phyloP scores from a whole-genome alignment of 2,888 invertebrate genomes.

The Epinotia ramella region DNA sequence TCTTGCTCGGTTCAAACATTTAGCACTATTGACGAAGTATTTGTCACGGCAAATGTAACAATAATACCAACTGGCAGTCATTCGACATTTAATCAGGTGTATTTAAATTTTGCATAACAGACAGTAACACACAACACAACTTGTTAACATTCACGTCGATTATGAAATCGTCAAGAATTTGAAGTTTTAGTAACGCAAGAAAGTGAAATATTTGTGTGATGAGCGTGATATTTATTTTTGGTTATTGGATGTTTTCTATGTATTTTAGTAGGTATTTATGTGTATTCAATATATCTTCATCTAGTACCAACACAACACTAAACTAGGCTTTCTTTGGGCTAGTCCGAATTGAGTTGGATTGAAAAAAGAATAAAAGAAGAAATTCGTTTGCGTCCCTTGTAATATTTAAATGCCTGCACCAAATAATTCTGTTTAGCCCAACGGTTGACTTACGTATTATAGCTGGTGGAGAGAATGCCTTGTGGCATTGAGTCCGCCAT shows the following conservation, averaged over 20 bases:
- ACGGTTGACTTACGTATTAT: neutral
- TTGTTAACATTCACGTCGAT: slow-evolving; percentile 27
- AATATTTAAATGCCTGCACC: too few relatives aligned
- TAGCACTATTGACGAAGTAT: slow-evolving; percentile 34
- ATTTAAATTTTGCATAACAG: slow-evolving; percentile 23
- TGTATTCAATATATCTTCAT: too few relatives aligned
- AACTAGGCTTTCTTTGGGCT: too few relatives aligned
- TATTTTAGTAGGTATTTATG: too few relatives aligned
- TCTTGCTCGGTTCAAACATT: slow-evolving; percentile 32
- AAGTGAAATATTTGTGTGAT: neutral
- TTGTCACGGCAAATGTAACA: slow-evolving; percentile 27
- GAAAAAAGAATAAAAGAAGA: neutral
- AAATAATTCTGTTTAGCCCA: too few relatives aligned
- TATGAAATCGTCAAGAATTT: slow-evolving; percentile 11
- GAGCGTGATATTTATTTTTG: too few relatives aligned
- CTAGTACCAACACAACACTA: too few relatives aligned
- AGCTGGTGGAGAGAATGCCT: too few relatives aligned
- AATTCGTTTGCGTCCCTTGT: neutral
- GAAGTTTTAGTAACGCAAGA: neutral
- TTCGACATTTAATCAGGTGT: slow-evolving; percentile 11
- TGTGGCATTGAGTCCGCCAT: too few relatives aligned
- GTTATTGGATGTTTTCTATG: too few relatives aligned
- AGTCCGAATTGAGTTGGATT: too few relatives aligned
- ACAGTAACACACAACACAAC: slow-evolving; percentile 15
- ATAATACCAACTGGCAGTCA: slow-evolving; percentile 25